Base-by-base conservation (phyloP, 2,888 invertebrate genomes). In the Cephus pygmeus region DNA sequence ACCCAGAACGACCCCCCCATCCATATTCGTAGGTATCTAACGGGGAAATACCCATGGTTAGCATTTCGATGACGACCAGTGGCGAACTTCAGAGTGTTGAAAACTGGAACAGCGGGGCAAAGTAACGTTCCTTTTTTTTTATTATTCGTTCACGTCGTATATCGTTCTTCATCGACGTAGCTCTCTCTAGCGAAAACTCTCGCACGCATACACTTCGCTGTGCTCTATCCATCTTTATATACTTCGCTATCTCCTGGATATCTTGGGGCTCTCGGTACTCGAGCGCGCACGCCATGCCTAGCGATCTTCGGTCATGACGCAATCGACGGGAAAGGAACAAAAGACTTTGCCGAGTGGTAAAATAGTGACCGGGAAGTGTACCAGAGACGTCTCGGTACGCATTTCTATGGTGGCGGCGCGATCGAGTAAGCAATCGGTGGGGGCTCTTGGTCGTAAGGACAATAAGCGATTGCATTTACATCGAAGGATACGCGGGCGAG, bases 201-300 rank as follows among this genome's bases (percentile, higher is more conserved):
- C 15, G 40, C 15, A 9, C 56, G 23, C 56, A 23, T 23, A 56
- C 23, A 56, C 9, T 56, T 23, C 56, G 9, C 23, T 23, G 56
- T 23, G 6, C 23, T 56, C 23, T 9, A 56, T 56, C 23, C 56
- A 56, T 40, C 40, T 40, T 40, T 40, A 15, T 40, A 40, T 92
- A 92, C 81, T 89, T 92, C 82, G 91, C 74, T 35, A 69, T 35
- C 56, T 79, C 92, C 92, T 93, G 23, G 56, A 56, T 56, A 56
- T 56, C 56, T 56, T 92, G 87, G 93, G 93, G 75, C 92, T 92
- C 87, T 92, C 93, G 9, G 93, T 93, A 40, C 92, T 90, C 85
- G 93, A 92, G 76, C 93, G 83, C 93, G 93, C 56, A 9, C 56
- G 56, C 56, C 56, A 93, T 69, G 92, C 91, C 86, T 92, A 9